Evolutionary conservation across 2,888 invertebrate species (phyloP).

Genomic region (Eudemis profundana): DNA sequence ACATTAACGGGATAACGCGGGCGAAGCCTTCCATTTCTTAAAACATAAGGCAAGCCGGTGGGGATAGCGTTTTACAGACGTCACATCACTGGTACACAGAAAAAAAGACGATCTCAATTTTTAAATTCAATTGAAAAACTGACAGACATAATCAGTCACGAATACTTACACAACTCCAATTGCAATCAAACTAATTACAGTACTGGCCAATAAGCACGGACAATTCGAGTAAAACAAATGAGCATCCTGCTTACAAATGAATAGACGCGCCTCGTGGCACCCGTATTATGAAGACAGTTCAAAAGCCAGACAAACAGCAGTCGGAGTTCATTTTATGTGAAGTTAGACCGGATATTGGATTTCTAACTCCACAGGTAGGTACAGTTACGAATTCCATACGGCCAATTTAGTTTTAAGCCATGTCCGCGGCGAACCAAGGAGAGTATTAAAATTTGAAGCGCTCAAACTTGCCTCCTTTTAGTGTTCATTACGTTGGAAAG

Average conservation of each 20-base stretch:
- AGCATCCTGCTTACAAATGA: conserved; percentile 41
- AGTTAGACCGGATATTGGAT: conserved; percentile 78
- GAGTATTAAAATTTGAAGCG: conserved; percentile 83
- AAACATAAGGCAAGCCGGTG: too few relatives aligned
- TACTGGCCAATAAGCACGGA: conserved; percentile 25
- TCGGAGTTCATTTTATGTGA: conserved; percentile 67
- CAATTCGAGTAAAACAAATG: conserved; percentile 38
- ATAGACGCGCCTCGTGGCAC: conserved; percentile 43
- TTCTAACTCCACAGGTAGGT: conserved; percentile 72
- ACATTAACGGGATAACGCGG: too few relatives aligned
- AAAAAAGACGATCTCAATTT: too few relatives aligned
- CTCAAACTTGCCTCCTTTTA: conserved; percentile 82
- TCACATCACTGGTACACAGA: too few relatives aligned
- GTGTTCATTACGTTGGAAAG: conserved; percentile 83
- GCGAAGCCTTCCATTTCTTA: too few relatives aligned
- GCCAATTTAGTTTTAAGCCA: conserved; percentile 70
- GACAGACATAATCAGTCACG: too few relatives aligned
- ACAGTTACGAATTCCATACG: conserved; percentile 63
- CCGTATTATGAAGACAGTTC: conserved; percentile 63
- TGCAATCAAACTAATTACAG: conserved; percentile 7
- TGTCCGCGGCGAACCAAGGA: conserved; percentile 64
- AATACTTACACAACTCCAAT: background rate
- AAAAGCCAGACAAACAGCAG: conserved; percentile 70
- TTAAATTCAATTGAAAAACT: too few relatives aligned
- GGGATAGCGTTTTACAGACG: too few relatives aligned